Evolutionary conservation across 2,113 vertebrate genomes (phyloP).

Genomic region (Sebastes fasciatus): DNA sequence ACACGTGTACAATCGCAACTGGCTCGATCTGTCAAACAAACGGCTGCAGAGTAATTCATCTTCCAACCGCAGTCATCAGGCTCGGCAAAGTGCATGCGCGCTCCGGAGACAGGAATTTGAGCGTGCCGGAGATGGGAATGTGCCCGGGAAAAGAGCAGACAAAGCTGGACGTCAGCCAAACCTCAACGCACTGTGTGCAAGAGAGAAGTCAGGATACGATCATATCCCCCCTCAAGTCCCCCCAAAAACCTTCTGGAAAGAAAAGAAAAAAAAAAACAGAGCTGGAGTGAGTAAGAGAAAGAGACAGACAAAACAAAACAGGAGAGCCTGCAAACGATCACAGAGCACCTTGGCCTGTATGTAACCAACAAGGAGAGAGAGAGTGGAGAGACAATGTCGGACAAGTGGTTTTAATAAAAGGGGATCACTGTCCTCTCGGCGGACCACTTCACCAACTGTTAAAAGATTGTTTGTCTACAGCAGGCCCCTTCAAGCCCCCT

Average conservation of each 20-base stretch:
- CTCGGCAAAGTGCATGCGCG: constrained; percentile 65
- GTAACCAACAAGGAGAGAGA: constrained; percentile 58
- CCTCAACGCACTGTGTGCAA: constrained; percentile 54
- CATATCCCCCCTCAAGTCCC: constrained; percentile 51
- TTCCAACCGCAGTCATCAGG: constrained; percentile 72
- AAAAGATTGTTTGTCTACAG: constrained; percentile 77
- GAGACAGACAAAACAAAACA: constrained; percentile 67
- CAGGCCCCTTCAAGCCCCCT: constrained; percentile 46
- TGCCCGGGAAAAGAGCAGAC: constrained; percentile 73
- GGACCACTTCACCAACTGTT: constrained; percentile 79
- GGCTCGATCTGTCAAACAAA: constrained; percentile 80
- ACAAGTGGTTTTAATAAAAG: constrained; percentile 81
- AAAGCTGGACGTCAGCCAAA: constrained; percentile 81
- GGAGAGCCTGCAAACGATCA: constrained; percentile 75
- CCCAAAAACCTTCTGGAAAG: constrained; percentile 48
- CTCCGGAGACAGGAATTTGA: constrained; percentile 70
- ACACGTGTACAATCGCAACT: constrained; percentile 66
- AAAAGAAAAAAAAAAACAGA: constrained; percentile 21
- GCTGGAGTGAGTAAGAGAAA: constrained; percentile 32
- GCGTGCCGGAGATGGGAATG: constrained; percentile 74
- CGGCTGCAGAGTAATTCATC: constrained; percentile 72
- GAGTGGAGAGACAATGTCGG: constrained; percentile 51
- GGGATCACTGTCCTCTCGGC: constrained; percentile 74
- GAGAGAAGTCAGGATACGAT: constrained; percentile 69
- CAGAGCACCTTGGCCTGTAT: constrained; percentile 65